Base-by-base conservation (phyloP, 1,140 invertebrate species). In the Potamilus streckersoni region DNA sequence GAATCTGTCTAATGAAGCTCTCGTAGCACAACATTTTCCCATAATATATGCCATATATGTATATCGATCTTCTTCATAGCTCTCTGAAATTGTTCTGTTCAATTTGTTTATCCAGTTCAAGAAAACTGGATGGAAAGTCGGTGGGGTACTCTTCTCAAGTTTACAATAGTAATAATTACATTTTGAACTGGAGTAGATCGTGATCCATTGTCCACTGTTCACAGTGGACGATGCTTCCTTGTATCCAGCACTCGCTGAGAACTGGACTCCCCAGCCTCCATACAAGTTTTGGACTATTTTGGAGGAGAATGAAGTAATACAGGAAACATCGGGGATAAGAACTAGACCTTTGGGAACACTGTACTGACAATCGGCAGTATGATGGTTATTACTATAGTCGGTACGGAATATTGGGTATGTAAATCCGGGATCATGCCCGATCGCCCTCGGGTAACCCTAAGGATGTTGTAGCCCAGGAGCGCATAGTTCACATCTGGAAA, bases 391-490 rank as follows among this genome's bases (percentile, higher is more conserved):
- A 15, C 38, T 68, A 65, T 76, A 75, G 57, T 73, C 70, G 31
- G 73, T 63, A 57, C 49, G 16, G 70, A 79, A 79, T 19, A 79
- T 79, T 15, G 78, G 78, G 13, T 62, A 73, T 13, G 78, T 79
- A 20, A 79, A 79, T 17, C 78, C 78, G 8, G 78, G 78, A 56
- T 76, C 78, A 71, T 73, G 73, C 17, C 78, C 78, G 15, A 55
- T 61, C 23, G 73, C 70, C 2, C 65, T 38, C 13, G 78, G 78
- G 56, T 31, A 76, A 17, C 74, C 78, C n/a, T 62, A 31, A 79
- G 38, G 49, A 75, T 76, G 62, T 79, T 76, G 70, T 79, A 79
- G 38, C 78, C 78, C 12, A 76, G 27, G 4, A 79, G 55, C 31
- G 74, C 64, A 56, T 76, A 79, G 38, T 76, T 74, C 12, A 76